A percentile compares a stretch with the other conserved stretches of the same genome.
Evolutionary conservation across 2,113 vertebrate genomes (phyloP).

Genomic region (Panthera uncia): DNA sequence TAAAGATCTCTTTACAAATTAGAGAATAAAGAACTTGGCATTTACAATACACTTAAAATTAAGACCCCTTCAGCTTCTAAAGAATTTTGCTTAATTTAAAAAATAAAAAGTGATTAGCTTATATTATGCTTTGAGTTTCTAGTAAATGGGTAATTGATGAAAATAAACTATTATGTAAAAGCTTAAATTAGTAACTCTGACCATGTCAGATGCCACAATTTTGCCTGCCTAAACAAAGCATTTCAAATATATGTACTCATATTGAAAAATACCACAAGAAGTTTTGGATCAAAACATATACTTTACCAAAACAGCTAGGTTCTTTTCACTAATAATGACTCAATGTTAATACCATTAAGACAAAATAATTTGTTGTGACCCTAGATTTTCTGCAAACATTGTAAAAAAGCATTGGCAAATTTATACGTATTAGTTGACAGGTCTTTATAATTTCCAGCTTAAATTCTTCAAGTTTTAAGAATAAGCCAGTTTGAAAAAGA

Average conservation of each 20-base stretch:
- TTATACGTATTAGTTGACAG: background rate
- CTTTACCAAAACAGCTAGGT: background rate
- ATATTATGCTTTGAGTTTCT: background rate
- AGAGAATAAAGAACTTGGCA: slow-evolving; percentile 17
- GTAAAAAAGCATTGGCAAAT: background rate
- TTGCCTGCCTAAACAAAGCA: background rate
- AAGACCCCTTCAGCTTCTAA: background rate
- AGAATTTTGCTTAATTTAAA: slow-evolving; percentile 28
- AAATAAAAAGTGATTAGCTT: background rate
- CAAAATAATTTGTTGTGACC: background rate
- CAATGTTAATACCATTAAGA: background rate
- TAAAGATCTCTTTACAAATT: slow-evolving; percentile 63
- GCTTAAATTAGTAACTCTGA: slow-evolving; percentile 20
- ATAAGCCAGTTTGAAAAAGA: background rate
- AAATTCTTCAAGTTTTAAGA: background rate
- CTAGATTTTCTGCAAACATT: slow-evolving; percentile 24
- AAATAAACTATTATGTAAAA: slow-evolving; percentile 41
- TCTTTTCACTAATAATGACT: background rate
- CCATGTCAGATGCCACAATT: background rate
- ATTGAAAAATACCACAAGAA: background rate
- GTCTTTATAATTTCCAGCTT: background rate
- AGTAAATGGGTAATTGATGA: slow-evolving; percentile 18
- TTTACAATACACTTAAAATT: slow-evolving; percentile 1
- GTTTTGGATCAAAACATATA: background rate
- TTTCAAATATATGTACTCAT: background rate